These are phyloP conservation scores for Spodoptera litura DNA, from an alignment of 1,140 invertebrate species.

Conservation along the genomic window DNA sequence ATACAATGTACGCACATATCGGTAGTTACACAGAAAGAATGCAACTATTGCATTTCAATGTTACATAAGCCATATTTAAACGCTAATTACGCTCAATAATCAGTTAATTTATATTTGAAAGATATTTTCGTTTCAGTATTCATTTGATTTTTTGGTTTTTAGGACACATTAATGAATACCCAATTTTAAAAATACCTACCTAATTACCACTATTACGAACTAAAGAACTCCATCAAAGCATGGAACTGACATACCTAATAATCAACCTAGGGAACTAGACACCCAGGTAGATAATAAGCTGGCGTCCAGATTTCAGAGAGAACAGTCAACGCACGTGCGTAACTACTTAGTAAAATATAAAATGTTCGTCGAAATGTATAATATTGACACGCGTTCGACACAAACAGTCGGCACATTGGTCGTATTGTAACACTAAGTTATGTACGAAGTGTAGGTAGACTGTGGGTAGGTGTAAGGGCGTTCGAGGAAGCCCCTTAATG, in stretches of 20 bases:
- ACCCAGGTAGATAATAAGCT: background rate
- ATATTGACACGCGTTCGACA: constrained; percentile 18
- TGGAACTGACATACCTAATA: background rate
- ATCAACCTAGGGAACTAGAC: background rate
- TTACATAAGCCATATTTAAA: too few relatives aligned
- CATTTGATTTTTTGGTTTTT: too few relatives aligned
- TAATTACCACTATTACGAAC: too few relatives aligned
- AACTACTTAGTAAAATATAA: constrained; percentile 12
- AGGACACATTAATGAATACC: too few relatives aligned
- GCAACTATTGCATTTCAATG: too few relatives aligned
- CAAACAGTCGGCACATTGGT: constrained; percentile 34
- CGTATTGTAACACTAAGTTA: constrained; percentile 52
- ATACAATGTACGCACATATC: too few relatives aligned
- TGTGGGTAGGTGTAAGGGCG: constrained; percentile 80
- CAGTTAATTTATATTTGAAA: background rate
- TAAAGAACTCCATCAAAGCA: too few relatives aligned
- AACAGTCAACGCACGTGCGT: too few relatives aligned
- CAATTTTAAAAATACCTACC: too few relatives aligned
- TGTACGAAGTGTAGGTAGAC: constrained; percentile 72
- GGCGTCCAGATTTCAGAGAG: background rate
- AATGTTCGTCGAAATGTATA: constrained; percentile 12
- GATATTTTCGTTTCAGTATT: too few relatives aligned
- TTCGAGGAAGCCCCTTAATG: constrained; percentile 84
- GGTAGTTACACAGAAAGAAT: too few relatives aligned
- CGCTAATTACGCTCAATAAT: too few relatives aligned